Conservation (phyloP, 2,888 invertebrate species). For the Limnephilus marmoratus region DNA sequence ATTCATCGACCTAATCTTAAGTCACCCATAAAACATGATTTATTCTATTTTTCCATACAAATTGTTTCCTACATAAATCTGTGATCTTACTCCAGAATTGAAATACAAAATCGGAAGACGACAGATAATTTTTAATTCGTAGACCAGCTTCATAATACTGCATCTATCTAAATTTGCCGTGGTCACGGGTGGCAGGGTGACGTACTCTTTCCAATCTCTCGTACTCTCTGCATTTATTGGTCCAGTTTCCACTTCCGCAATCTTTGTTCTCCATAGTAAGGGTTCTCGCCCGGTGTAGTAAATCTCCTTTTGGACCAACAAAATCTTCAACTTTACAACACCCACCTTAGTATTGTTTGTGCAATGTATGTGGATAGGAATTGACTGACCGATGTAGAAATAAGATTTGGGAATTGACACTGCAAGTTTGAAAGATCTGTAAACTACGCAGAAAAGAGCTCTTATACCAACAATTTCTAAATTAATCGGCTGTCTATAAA, state of each 20-base stretch:
- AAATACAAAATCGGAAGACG: not conserved
- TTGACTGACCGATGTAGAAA: slow-evolving; percentile 33
- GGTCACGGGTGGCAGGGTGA: not conserved
- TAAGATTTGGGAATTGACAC: slow-evolving; percentile 40
- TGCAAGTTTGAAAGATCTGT: not conserved
- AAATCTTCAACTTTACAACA: slow-evolving; percentile 19
- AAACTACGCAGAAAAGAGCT: not conserved
- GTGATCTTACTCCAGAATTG: not conserved
- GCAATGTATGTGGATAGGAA: slow-evolving; percentile 34
- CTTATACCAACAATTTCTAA: not conserved
- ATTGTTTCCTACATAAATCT: slow-evolving; percentile 15
- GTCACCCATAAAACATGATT: not conserved
- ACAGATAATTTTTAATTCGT: slow-evolving; percentile 23
- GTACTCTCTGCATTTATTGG: not conserved
- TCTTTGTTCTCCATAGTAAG: slow-evolving; percentile 7
- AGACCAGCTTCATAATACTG: slow-evolving; percentile 22
- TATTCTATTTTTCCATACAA: not conserved
- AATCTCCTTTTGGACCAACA: not conserved
- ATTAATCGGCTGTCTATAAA: not conserved
- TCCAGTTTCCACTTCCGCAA: slow-evolving; percentile 15
- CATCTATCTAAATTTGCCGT: slow-evolving; percentile 35
- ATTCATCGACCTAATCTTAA: not conserved
- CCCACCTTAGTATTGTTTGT: not conserved
- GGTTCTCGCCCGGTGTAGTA: not conserved
- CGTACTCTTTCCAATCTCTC: slow-evolving; percentile 38